Evolutionary conservation across 2,113 vertebrate genomes (phyloP).

Genomic region (Rhagologus leucostigma): DNA sequence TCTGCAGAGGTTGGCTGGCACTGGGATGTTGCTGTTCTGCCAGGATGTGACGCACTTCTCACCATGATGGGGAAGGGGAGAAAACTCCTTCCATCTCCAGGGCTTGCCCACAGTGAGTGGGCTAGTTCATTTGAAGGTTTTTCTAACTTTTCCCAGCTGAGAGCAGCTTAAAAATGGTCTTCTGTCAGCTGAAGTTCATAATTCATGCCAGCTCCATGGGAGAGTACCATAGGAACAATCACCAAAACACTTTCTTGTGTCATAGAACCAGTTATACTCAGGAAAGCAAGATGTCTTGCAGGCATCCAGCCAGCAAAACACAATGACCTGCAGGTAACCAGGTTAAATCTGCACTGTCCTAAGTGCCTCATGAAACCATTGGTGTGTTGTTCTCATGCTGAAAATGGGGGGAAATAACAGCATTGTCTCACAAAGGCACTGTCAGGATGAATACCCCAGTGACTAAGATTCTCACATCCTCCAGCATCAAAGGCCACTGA

Average conservation of each 20-base stretch:
- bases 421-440: neutral
- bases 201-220: neutral
- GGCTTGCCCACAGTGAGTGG: neutral
- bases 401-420: neutral
- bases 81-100: neutral
- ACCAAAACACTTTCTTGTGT: neutral
- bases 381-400: neutral
- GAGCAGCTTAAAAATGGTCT: neutral
- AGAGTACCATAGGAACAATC: neutral
- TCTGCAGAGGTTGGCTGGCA: neutral
- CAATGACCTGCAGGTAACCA: neutral
- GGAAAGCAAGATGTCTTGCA: neutral
- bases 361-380: neutral
- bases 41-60: neutral
- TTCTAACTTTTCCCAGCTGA: neutral
- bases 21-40: neutral
- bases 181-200: neutral
- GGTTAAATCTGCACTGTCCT: neutral
- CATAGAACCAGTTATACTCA: neutral
- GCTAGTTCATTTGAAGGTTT: neutral
- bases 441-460: neutral
- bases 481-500: neutral
- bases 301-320: neutral
- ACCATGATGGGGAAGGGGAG: neutral
- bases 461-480: neutral